Evolutionary conservation across 2,888 invertebrate genomes (phyloP).

Genomic region (Portevinia maculata): DNA sequence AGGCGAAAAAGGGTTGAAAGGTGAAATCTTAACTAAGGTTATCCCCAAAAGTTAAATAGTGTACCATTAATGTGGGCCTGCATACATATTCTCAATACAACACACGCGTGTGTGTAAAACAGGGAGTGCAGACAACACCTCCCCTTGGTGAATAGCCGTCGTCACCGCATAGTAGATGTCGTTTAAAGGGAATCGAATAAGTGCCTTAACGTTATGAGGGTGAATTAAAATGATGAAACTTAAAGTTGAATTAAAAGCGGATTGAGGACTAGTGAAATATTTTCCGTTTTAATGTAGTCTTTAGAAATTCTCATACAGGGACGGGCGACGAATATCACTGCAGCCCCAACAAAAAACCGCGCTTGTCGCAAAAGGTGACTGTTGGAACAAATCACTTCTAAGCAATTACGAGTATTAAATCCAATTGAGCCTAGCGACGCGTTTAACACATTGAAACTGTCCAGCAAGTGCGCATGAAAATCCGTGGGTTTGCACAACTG

Average conservation of each 20-base stretch:
- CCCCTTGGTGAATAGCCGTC: slow-evolving; percentile 38
- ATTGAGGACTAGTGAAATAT: background rate
- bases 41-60: slow-evolving; percentile 71
- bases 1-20: slow-evolving; percentile 70
- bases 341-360: too few relatives aligned
- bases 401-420: too few relatives aligned
- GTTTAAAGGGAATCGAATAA: slow-evolving; percentile 6
- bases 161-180: slow-evolving; percentile 33
- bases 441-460: too few relatives aligned
- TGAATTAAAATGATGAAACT: background rate
- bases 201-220: background rate
- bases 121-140: slow-evolving; percentile 32
- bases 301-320: too few relatives aligned
- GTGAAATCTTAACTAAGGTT: slow-evolving; percentile 74
- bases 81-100: slow-evolving; percentile 32
- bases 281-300: too few relatives aligned
- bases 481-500: too few relatives aligned
- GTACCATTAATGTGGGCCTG: slow-evolving; percentile 65
- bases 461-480: too few relatives aligned
- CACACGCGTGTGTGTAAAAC: background rate
- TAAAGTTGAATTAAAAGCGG: slow-evolving; percentile 14
- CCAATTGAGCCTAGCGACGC: too few relatives aligned
- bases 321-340: too few relatives aligned
- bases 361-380: too few relatives aligned
- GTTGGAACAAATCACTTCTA: too few relatives aligned